Conservation (phyloP, 2,888 invertebrate genomes). For the Torymus tubicola region DNA sequence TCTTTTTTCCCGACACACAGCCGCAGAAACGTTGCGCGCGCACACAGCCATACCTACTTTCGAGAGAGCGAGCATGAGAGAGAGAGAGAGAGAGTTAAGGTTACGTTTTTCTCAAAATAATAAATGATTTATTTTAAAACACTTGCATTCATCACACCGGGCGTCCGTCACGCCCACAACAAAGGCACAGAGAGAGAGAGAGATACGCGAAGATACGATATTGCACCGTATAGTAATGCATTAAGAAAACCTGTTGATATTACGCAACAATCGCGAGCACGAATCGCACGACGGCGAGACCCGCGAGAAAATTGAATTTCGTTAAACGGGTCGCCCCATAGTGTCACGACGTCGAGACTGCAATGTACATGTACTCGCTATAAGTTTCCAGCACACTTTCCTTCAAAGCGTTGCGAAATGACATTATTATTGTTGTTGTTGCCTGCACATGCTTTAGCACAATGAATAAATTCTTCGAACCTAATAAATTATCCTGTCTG, state of each 20-base stretch:
- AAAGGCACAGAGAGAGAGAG: neutral
- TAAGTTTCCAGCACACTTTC: slow-evolving; percentile 10
- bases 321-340: slow-evolving; percentile 10
- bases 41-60: slow-evolving; percentile 3
- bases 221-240: slow-evolving; percentile 32
- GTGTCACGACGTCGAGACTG: slow-evolving; percentile 31
- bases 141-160: slow-evolving; percentile 48
- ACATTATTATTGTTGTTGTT: neutral
- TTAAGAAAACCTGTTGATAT: slow-evolving; percentile 51
- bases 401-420: neutral
- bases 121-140: slow-evolving; percentile 55
- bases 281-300: neutral
- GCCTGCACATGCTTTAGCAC: neutral
- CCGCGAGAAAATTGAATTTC: slow-evolving; percentile 47
- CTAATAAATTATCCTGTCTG: too few relatives aligned
- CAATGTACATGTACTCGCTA: neutral
- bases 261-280: slow-evolving; percentile 40
- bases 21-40: slow-evolving; percentile 24
- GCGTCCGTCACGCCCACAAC: slow-evolving; percentile 47
- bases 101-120: slow-evolving; percentile 42
- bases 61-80: too few relatives aligned
- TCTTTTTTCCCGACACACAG: slow-evolving; percentile 33
- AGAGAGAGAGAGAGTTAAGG: neutral
- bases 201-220: slow-evolving; percentile 47
- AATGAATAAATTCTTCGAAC: neutral